Evolutionary conservation across 2,888 invertebrate genomes (phyloP), one percentile per base, ranked within the genome.

Genomic region (Yponomeuta cagnagella): DNA sequence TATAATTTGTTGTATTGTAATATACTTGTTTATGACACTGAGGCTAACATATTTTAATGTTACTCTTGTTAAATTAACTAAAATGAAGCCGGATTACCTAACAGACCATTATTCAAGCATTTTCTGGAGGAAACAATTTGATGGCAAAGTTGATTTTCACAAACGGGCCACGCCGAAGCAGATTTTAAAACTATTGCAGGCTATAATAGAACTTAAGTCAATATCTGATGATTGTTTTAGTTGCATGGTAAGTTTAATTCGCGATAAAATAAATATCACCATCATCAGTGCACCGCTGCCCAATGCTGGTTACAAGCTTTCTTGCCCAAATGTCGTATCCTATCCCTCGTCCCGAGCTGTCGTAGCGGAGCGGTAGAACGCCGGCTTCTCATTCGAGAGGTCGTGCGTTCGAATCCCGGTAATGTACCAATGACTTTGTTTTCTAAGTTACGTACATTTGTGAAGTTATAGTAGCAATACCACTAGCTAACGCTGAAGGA

Each of bases 1-100:
- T 64, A 75, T 78, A 3, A 76, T 77, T 68, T 80, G 84, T 52
- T 76, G 80, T 4, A 23, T 82, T 2, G 75, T 76, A 5, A 74
- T 77, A 23, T 79, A 73, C 66, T 74, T 75, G 0, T 82, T 80
- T 58, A 69, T 85, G 8, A 77, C 78, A 2, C 71, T 82, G 58
- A 79, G 89, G 74, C 75, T 78, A n/a, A 79, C 81, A 37, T 89
- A 84, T 63, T 71, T 90, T 4, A 90, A 89, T 71, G 77, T 86
- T 0, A 82, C 87, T 30, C 74, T 90, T 66, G 79, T 86, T 71
- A 88, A 86, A 74, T 72, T 76, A 1, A 80, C 81, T 1, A 76
- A 82, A 0, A 76, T 87, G 63, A 80, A 85, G 15, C 71, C 78
- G 5, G 75, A 81, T 2, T 82, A 84, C 70, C 75, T 89, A 66